Evolutionary conservation across 2,113 vertebrate species (phyloP).

Genomic region (Hiodon alosoides): DNA sequence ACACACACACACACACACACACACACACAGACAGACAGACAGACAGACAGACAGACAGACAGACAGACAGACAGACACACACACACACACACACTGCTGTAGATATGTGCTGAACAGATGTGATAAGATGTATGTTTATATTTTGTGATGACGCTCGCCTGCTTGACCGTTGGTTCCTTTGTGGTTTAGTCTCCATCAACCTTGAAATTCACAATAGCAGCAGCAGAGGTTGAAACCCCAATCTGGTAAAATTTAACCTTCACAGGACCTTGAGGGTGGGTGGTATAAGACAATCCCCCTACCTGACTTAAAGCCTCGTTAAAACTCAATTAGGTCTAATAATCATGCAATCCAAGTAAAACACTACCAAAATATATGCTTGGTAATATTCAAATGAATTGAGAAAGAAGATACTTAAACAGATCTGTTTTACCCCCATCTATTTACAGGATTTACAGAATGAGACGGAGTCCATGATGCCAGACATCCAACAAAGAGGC

Average conservation of each 20-base stretch:
- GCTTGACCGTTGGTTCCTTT: not conserved
- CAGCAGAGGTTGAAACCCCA: slow-evolving; percentile 20
- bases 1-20: not conserved
- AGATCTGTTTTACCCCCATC: slow-evolving; percentile 13
- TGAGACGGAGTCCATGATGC: not conserved
- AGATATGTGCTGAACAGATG: not conserved
- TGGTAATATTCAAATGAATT: slow-evolving; percentile 30
- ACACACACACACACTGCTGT: not conserved
- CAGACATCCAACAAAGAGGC: slow-evolving; percentile 23
- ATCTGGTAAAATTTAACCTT: slow-evolving; percentile 49
- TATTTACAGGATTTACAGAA: not conserved
- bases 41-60: not conserved
- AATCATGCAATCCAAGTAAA: slow-evolving; percentile 52
- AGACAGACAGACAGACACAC: slow-evolving; percentile 9
- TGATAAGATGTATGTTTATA: not conserved
- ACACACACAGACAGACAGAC: not conserved
- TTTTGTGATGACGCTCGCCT: not conserved
- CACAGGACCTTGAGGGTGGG: slow-evolving; percentile 46
- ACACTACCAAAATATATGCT: slow-evolving; percentile 43
- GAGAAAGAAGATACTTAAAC: slow-evolving; percentile 39
- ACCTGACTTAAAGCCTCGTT: slow-evolving; percentile 49
- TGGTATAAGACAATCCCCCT: slow-evolving; percentile 43
- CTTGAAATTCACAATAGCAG: slow-evolving; percentile 1
- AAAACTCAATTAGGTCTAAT: slow-evolving; percentile 56
- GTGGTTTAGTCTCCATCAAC: slow-evolving; percentile 8